Conservation (phyloP, 2,797 vertebrate genomes). For the Ctenochaetus hawaiiensis region DNA sequence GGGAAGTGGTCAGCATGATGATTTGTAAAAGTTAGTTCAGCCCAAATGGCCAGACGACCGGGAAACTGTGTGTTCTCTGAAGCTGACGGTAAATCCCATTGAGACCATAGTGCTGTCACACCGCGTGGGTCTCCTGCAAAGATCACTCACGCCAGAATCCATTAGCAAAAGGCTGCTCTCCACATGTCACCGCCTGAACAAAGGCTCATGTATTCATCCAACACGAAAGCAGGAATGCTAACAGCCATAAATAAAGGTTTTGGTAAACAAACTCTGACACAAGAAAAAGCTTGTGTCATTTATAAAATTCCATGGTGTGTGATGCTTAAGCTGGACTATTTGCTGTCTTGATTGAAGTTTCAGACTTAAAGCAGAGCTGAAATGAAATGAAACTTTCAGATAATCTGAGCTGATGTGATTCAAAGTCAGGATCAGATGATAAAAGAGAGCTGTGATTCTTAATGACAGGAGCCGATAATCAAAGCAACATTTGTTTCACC, state of each 20-base stretch:
- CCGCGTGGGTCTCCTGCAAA: constrained; percentile 57
- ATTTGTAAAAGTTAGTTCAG: constrained; percentile 73
- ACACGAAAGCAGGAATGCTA: constrained; percentile 55
- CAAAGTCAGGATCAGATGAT: constrained; percentile 27
- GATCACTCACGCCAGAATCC: constrained; percentile 75
- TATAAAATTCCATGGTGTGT: constrained; percentile 32
- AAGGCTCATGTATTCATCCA: constrained; percentile 56
- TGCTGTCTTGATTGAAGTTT: not conserved
- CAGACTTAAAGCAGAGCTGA: constrained; percentile 8
- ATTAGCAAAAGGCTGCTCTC: constrained; percentile 72
- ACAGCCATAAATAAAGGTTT: constrained; percentile 69
- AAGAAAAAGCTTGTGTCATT: constrained; percentile 46
- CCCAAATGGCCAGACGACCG: constrained; percentile 67
- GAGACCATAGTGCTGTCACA: constrained; percentile 51
- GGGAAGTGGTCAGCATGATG: constrained; percentile 41
- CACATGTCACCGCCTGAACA: constrained; percentile 66
- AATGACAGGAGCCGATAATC: constrained; percentile 37
- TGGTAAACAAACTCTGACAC: constrained; percentile 64
- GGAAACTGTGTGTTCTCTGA: constrained; percentile 60
- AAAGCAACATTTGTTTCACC: constrained; percentile 29
- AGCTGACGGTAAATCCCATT: constrained; percentile 54
- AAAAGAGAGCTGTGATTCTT: constrained; percentile 29
- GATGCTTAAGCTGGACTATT: constrained; percentile 10
- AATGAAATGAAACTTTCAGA: constrained; percentile 10
- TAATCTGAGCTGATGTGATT: constrained; percentile 36